These are phyloP conservation scores for Proisotoma minuta DNA, from an alignment of 2,888 invertebrate genomes.

Conservation along the genomic window DNA sequence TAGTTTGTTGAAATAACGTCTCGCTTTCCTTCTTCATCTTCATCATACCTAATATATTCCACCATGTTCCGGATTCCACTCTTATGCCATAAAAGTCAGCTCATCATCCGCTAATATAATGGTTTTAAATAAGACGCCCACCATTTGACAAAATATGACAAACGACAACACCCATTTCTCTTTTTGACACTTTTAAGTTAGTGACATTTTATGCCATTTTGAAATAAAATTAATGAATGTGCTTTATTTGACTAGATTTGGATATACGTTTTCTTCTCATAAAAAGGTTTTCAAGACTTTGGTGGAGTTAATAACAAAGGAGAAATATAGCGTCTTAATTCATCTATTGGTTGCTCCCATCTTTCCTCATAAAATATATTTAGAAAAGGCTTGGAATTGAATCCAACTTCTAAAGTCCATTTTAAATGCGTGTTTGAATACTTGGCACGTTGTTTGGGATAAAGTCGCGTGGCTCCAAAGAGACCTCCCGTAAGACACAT, in stretches of 20 bases:
- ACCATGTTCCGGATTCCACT: neutral
- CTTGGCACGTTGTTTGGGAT: slow-evolving; percentile 74
- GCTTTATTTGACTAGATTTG: too few relatives aligned
- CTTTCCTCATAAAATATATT: slow-evolving; percentile 87
- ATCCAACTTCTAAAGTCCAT: slow-evolving; percentile 78
- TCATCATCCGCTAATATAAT: neutral
- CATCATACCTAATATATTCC: neutral
- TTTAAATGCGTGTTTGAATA: slow-evolving; percentile 75
- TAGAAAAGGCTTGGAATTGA: slow-evolving; percentile 71
- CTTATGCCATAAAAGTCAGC: neutral
- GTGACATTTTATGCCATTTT: too few relatives aligned
- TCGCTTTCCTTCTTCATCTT: neutral
- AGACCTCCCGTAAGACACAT: slow-evolving; percentile 93
- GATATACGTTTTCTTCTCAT: too few relatives aligned
- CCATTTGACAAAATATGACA: too few relatives aligned
- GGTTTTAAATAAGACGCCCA: too few relatives aligned
- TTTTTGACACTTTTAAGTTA: too few relatives aligned
- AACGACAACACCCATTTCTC: too few relatives aligned
- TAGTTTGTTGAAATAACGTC: neutral
- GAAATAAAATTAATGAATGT: too few relatives aligned
- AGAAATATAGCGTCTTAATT: slow-evolving; percentile 60
- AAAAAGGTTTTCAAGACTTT: too few relatives aligned
- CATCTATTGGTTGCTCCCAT: slow-evolving; percentile 80
- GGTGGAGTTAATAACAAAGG: slow-evolving; percentile 40
- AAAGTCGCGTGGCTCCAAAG: slow-evolving; percentile 82